Base-by-base conservation (phyloP, 2,113 vertebrate species). In the Chauna torquata region DNA sequence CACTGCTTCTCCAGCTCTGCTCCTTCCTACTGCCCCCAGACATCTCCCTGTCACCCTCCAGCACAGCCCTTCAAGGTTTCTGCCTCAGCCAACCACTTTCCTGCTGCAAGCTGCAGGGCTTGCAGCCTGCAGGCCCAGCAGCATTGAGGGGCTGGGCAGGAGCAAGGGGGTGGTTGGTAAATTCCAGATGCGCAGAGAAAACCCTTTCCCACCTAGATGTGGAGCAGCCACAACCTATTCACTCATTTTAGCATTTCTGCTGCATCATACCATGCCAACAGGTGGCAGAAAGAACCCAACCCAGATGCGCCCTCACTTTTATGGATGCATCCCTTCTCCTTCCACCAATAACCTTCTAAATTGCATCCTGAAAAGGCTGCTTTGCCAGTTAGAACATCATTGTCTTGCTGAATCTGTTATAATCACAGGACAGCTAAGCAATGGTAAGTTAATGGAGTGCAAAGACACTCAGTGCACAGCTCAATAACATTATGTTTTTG, bases 341-440 rank as follows among this genome's bases (percentile, higher is more conserved):
- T 72, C 89, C 71, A 65, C 61, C 44, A 30, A 38, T 54, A 68
- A 84, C 49, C 16, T 47, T 76, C 95, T 97, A 90, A 92, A 94
- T 81, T 6, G 3, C 57, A 70, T 96, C 74, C 58, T 88, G 83
- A 74, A 78, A 84, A 74, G 75, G 36, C 11, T 78, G 82, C 62
- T 94, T 54, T 68, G 68, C 65, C 62, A 57, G 42, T 68, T 71
- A 76, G 80, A 95, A 86, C 75, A 84, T 66, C 90, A 52, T 69
- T 62, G 57, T 68, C 40, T 92, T 90, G 44, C 75, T 86, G 71
- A 90, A 82, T 88, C 92, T 58, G 34, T 95, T 95, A 55, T 86
- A 82, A 94, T 40, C n/a, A n/a, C 34, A 65, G 82, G 70, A 50
- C 72, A 88, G 47, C 54, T 62, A 36, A 38, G 34, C n/a, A 52